Base-by-base conservation (phyloP, 2,888 invertebrate genomes). In the Apamea crenata region DNA sequence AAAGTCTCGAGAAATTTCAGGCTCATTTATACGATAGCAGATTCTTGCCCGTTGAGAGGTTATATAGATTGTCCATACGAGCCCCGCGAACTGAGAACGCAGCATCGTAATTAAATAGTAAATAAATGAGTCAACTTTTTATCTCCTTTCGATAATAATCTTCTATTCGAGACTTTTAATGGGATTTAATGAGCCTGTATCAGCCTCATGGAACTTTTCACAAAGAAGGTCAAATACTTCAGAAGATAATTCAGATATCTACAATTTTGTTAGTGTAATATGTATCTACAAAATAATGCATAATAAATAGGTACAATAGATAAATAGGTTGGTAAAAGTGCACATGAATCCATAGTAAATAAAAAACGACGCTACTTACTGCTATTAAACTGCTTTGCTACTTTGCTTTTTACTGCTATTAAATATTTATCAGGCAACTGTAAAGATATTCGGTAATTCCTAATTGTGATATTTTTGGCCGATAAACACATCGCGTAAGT, bases 351-450 rank as follows among this genome's bases (percentile, higher is more conserved):
- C 47, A n/a, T 6, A 47, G 14, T 21, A 36, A 47, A 21, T 16
- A 59, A 40, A 29, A 32, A 40, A 59, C 18, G 14, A 59, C 32
- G 16, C 14, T 40, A 32, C 61, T 29, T 53, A n/a, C 16, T 80
- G 50, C n/a, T 72, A 67, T n/a, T 72, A 18, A 61, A 18, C n/a
- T n/a, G n/a, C n/a, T n/a, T n/a, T n/a, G n/a, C n/a, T n/a, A n/a
- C n/a, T n/a, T n/a, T n/a, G n/a, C 32, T 29, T 53, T 65, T 29
- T 53, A n/a, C 16, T 80, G 50, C n/a, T 72, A 67, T n/a, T 72
- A 18, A 61, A 18, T 50, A 72, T 59, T 67, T 50, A 44, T 56
- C 81, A 80, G 50, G 72, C 59, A 67, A 53, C 76, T 50, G 1
- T 7, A 18, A 18, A 25, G 16, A 10, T 18, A n/a, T 21, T 75